phyloP scores from a whole-genome alignment of 2,888 invertebrate genomes.

The Aplocera efformata region DNA sequence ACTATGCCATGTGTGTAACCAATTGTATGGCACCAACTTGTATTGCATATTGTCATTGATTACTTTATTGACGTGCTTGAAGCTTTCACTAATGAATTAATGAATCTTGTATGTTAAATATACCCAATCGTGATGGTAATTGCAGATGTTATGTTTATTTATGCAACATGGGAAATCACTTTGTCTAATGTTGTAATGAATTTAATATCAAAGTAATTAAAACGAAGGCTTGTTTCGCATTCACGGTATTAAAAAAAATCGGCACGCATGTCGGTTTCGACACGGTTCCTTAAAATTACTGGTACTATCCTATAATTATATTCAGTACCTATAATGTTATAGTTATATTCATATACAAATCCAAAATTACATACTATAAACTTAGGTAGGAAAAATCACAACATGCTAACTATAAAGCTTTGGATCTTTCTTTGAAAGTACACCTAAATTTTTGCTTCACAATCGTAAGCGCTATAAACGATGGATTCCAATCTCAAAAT shows the following conservation, averaged over 20 bases:
- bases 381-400: too few species aligned
- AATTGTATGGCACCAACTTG: conserved; percentile 11
- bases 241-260: neutral
- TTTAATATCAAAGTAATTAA: neutral
- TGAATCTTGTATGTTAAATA: conserved; percentile 31
- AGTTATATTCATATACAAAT: too few species aligned
- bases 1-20: conserved; percentile 27
- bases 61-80: conserved; percentile 50
- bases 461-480: too few species aligned
- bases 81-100: conserved; percentile 55
- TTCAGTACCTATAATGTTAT: conserved; percentile 12
- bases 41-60: conserved; percentile 39
- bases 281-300: conserved; percentile 7
- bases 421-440: too few species aligned
- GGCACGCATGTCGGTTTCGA: conserved; percentile 2
- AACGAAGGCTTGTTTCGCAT: conserved; percentile 1
- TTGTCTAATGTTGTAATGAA: conserved; percentile 14
- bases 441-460: too few species aligned
- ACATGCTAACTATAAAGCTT: too few species aligned
- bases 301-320: conserved; percentile 2
- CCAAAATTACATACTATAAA: too few species aligned
- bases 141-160: conserved; percentile 15
- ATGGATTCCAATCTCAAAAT: too few species aligned
- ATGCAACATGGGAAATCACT: conserved; percentile 16
- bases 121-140: conserved; percentile 28